These are phyloP conservation scores for Aphidoletes aphidimyza DNA, from an alignment of 2,888 invertebrate genomes.

Conservation along the genomic window DNA sequence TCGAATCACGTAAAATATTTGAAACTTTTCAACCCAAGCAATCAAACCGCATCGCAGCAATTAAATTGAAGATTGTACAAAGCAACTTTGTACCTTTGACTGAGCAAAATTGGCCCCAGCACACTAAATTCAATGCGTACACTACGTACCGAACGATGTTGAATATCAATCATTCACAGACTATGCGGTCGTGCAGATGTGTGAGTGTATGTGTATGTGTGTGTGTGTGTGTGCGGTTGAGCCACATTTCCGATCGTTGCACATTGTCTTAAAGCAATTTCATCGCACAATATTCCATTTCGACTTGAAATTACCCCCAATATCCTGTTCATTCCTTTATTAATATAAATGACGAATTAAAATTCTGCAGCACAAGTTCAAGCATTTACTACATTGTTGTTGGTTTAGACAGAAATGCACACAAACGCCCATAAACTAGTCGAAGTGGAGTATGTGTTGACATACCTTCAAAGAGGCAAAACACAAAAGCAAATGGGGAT, in stretches of 20 bases:
- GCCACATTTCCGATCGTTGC: neutral
- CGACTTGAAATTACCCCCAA: neutral
- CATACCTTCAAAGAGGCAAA: neutral
- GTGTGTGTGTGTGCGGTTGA: neutral
- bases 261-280: conserved; percentile 8
- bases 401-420: too few relatives aligned
- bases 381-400: too few relatives aligned
- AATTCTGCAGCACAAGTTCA: neutral
- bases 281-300: neutral
- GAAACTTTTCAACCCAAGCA: neutral
- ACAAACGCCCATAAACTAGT: too few relatives aligned
- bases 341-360: conserved; percentile 50
- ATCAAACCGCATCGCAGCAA: conserved; percentile 24
- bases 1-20: neutral
- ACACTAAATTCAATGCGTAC: neutral
- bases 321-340: conserved; percentile 20
- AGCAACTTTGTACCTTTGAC: conserved; percentile 38
- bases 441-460: too few relatives aligned
- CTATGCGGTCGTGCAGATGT: neutral
- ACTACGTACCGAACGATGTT: neutral
- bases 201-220: neutral
- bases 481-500: neutral
- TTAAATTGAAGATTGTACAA: conserved; percentile 19
- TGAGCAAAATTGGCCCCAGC: neutral
- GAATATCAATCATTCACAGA: conserved; percentile 30